Evolutionary conservation across 2,888 invertebrate species (phyloP).

Genomic region (Eremobia ochroleuca): DNA sequence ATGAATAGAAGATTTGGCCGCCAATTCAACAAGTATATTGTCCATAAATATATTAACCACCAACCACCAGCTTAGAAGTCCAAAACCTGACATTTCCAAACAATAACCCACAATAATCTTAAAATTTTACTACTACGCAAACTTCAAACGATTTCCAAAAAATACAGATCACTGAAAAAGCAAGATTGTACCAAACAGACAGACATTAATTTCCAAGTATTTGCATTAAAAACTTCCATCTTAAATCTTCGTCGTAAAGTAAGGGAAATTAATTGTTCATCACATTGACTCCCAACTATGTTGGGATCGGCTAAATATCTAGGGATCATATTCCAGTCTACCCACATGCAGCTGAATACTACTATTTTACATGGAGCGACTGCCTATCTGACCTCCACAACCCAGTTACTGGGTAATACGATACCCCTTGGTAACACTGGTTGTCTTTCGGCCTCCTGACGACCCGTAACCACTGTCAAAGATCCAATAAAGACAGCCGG

Average conservation of each 20-base stretch:
- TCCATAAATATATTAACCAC: constrained; percentile 11
- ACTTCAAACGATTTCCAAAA: constrained; percentile 37
- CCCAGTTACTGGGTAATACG: too few species aligned
- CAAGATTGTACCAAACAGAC: constrained; percentile 12
- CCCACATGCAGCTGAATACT: too few species aligned
- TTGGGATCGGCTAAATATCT: background rate
- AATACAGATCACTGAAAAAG: constrained; percentile 39
- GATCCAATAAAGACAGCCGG: too few species aligned
- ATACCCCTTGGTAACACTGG: too few species aligned
- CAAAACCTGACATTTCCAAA: constrained; percentile 2
- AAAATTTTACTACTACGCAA: constrained; percentile 7
- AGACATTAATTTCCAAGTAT: constrained; percentile 23
- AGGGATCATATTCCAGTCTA: too few species aligned
- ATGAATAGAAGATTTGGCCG: background rate
- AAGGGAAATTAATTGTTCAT: background rate
- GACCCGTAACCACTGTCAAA: too few species aligned
- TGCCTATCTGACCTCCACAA: too few species aligned
- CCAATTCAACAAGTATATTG: background rate
- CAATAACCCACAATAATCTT: constrained; percentile 12
- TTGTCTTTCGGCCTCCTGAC: too few species aligned
- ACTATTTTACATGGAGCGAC: too few species aligned
- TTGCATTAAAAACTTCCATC: constrained; percentile 15
- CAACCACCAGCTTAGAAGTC: background rate
- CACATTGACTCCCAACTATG: background rate
- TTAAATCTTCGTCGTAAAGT: background rate